phyloP scores from a whole-genome alignment of 1,140 invertebrate genomes.

The Ostrea denselamellosa region DNA sequence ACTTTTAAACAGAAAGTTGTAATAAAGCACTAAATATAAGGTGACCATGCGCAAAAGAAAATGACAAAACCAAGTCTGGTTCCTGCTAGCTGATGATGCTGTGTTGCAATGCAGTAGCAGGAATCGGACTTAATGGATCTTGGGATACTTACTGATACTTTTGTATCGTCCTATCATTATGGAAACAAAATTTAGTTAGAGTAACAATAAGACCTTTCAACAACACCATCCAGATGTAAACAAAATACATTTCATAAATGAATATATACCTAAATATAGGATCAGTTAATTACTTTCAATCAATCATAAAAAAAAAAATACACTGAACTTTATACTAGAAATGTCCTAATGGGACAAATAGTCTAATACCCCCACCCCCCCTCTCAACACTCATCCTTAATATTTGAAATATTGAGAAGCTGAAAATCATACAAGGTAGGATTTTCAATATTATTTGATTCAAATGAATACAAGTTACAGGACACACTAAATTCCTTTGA shows the following conservation, averaged over 20 bases:
- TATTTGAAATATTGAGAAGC: no score
- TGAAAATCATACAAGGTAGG: no score
- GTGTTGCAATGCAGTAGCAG: not conserved
- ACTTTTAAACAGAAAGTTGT: not conserved
- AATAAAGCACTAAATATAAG: slow-evolving; percentile 17
- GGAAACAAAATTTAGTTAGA: slow-evolving; percentile 7
- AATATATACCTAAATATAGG: no score
- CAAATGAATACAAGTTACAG: no score
- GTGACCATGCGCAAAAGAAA: slow-evolving; percentile 16
- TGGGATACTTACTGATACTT: slow-evolving; percentile 67
- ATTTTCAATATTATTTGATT: no score
- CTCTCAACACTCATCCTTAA: no score
- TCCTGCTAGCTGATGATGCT: slow-evolving; percentile 11
- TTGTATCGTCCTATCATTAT: slow-evolving; percentile 61
- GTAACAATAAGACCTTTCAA: slow-evolving; percentile 25
- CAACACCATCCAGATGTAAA: not conserved
- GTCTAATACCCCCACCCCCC: no score
- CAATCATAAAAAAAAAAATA: no score
- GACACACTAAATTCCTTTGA: no score
- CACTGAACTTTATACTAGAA: no score
- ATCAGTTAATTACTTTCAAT: not conserved
- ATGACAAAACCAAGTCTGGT: slow-evolving; percentile 9
- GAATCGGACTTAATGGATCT: not conserved
- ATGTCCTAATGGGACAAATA: no score
- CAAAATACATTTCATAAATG: not conserved